phyloP scores from a whole-genome alignment of 2,113 vertebrate genomes.

The Porphyrio hochstetteri region DNA sequence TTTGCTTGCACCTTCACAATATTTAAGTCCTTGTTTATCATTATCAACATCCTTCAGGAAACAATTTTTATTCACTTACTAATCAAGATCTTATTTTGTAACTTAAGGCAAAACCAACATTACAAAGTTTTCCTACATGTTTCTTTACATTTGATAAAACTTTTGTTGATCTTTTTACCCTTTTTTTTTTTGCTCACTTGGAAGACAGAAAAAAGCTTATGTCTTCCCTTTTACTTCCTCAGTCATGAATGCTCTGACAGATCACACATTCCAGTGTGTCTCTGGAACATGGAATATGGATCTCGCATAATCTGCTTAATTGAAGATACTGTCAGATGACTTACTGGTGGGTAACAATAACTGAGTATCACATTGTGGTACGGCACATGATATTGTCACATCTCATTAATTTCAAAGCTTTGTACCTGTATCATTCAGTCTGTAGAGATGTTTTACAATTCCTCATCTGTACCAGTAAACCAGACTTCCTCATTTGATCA shows the following conservation, averaged over 20 bases:
- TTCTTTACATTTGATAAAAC: neutral
- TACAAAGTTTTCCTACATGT: neutral
- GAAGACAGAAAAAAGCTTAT: neutral
- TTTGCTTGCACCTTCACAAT: neutral
- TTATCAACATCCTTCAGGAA: neutral
- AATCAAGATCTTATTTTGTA: neutral
- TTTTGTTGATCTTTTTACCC: neutral
- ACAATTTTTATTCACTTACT: neutral
- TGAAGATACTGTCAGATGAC: neutral
- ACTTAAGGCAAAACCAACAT: neutral
- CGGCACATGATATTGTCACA: neutral
- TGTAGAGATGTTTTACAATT: neutral
- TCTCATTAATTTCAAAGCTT: neutral
- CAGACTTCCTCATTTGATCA: neutral
- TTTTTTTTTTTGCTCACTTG: neutral
- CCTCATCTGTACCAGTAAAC: neutral
- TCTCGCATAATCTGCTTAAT: neutral
- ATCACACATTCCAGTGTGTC: neutral
- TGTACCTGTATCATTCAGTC: neutral
- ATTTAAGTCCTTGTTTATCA: neutral
- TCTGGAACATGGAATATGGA: neutral
- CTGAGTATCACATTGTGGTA: neutral
- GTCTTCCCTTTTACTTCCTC: neutral
- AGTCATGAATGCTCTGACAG: neutral
- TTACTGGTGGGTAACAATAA: neutral